Evolutionary conservation across 2,888 invertebrate genomes (phyloP), one percentile per base, ranked within the genome.

Genomic region (Napeogenes inachia): DNA sequence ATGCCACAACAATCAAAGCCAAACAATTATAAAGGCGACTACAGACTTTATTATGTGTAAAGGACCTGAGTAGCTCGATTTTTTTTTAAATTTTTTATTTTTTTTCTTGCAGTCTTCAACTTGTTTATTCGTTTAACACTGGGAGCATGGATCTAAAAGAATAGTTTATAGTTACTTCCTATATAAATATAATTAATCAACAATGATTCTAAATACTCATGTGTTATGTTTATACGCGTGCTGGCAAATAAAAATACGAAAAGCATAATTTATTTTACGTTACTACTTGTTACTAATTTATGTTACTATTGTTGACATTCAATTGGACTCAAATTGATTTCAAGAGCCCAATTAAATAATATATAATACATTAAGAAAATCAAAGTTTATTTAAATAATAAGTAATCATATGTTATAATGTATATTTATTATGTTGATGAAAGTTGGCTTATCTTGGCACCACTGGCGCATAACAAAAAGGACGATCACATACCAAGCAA

Each of bases 111-210:
- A 90, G 89, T 89, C 89, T 89, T 90, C 88, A 87, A 81, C 89
- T 87, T 83, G 91, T 84, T 92, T 93, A 95, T 93, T 95, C 95
- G 90, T 92, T 95, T 93, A 95, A 92, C 87, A 95, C 94, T 80
- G 95, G 95, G 91, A 95, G 94, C 92, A 94, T 94, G 89, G 95
- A 95, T 93, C 95, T 92, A 92, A 87, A 91, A 91, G 79, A 79
- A 80, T 61, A 76, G 74, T 74, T 69, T 62, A 66, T 68, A 57
- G 57, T 45, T 67, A 65, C 60, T 59, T 59, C 55, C 60, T 60
- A 60, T 55, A 56, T 47, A 63, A 56, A 64, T 63, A 46, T 54
- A 63, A 45, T 59, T n/a, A 60, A 10, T 10, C 45, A 45, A 38
- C 42, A 13, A 12, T 30, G 30, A 50, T 12, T 30, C 50, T 50